Evolutionary conservation across 53 echinoderm and acorn worm species (phyloP), one percentile per base, ranked within the genome.

Genomic region (Echinometra lucunter): DNA sequence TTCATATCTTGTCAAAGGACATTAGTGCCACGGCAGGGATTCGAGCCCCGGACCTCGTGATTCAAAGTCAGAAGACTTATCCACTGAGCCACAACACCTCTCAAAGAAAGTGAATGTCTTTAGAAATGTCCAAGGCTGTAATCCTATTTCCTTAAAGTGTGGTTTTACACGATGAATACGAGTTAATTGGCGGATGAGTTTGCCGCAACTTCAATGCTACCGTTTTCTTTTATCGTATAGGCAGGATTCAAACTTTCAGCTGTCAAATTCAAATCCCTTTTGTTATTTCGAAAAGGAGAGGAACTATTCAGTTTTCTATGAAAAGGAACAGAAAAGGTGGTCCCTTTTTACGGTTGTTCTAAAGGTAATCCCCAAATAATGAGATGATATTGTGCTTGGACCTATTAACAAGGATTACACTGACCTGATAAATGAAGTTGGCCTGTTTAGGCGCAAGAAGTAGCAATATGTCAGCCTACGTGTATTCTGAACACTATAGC

Each of bases 221-320:
- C 40, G 23, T 42, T 83, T 83, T 13, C 45, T 12, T 28, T 83
- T 83, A 83, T 42, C 21, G 34, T 38, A 13, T 27, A 45, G 47
- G 47, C 3, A 45, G 44, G 40, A 63, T 56, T 56, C 7, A 37
- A 74, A 44, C 44, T 45, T 82, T 13, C 44, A 44, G 85, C 49
- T 85, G 21, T 85, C 45, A 85, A 85, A n/a, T 85, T 85, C 15
- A 49, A 85, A 49, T 85, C 30, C 47, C 85, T 85, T 85, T 85
- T 53, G n/a, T 49, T 45, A 78, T 32, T 72, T 72, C 35, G 72
- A 72, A 72, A 78, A 78, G 38, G 42, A 40, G 42, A 42, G 19
- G 23, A 69, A 34, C 42, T 42, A 42, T 40, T 78, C 21, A 38
- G 53, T 38, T 23, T 78, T 38, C 0, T 5, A 16, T 17, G 18